These are phyloP conservation scores for Pantherophis vulpinus DNA, from an alignment of 2,797 vertebrate species.

Conservation along the genomic window DNA sequence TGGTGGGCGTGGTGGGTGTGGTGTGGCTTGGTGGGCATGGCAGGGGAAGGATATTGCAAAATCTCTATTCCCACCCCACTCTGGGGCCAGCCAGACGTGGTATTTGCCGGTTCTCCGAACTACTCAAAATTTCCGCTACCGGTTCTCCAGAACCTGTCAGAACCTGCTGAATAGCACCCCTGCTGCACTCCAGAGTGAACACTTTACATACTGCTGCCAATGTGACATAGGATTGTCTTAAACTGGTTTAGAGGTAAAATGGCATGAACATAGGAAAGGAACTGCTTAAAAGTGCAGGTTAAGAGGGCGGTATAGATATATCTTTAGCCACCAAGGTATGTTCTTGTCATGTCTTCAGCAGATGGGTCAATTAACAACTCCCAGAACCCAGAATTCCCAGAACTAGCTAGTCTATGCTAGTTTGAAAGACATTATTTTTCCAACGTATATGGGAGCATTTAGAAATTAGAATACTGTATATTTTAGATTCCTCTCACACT, in stretches of 20 bases:
- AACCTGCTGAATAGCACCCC: too few species aligned
- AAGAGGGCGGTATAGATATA: not conserved
- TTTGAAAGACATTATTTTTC: slow-evolving; percentile 64
- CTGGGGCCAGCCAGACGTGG: too few species aligned
- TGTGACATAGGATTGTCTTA: not conserved
- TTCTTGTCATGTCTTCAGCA: not conserved
- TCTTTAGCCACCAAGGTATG: not conserved
- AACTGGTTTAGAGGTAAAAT: not conserved
- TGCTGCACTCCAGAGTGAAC: not conserved
- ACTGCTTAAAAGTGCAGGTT: not conserved
- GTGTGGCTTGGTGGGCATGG: too few species aligned
- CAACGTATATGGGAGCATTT: slow-evolving; percentile 61
- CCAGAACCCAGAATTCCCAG: not conserved
- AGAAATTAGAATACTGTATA: slow-evolving; percentile 32
- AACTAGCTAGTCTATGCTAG: not conserved
- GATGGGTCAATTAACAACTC: not conserved
- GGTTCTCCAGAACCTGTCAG: too few species aligned
- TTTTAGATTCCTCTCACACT: slow-evolving; percentile 47
- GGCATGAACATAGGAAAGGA: not conserved
- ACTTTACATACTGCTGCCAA: not conserved
- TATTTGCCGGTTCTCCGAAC: too few species aligned
- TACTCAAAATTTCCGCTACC: too few species aligned
- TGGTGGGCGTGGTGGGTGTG: too few species aligned
- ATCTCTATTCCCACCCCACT: too few species aligned
- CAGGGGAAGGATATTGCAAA: too few species aligned